Conservation (phyloP, 2,797 vertebrate species). For the Coccyzus lansbergi region DNA sequence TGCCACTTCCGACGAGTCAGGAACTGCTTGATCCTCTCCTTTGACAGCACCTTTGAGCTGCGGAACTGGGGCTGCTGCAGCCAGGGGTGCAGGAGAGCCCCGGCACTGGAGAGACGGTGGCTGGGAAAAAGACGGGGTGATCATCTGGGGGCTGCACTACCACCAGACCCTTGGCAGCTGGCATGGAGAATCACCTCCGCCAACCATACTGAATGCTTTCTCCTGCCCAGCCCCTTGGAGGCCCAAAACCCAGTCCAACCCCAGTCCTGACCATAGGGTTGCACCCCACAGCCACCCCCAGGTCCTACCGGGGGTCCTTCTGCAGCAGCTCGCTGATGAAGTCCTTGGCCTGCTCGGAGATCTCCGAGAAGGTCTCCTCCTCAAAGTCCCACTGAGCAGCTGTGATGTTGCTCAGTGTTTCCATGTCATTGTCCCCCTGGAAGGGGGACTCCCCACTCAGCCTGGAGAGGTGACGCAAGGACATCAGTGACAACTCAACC, state of each 20-base stretch:
- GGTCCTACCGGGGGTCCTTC: slow-evolving; percentile 81
- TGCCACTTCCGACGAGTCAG: slow-evolving; percentile 88
- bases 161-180: not conserved
- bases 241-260: not conserved
- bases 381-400: slow-evolving; percentile 87
- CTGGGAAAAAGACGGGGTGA: slow-evolving; percentile 11
- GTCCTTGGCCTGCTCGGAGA: slow-evolving; percentile 84
- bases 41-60: slow-evolving; percentile 79
- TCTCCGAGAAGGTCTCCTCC: slow-evolving; percentile 85
- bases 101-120: slow-evolving; percentile 76
- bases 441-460: slow-evolving; percentile 90
- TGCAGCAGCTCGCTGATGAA: slow-evolving; percentile 86
- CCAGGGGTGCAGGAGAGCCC: slow-evolving; percentile 86
- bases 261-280: not conserved
- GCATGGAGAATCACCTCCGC: not conserved
- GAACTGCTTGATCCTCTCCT: slow-evolving; percentile 88
- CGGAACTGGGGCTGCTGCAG: slow-evolving; percentile 72
- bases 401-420: slow-evolving; percentile 85
- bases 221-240: not conserved
- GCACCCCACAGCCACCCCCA: not conserved
- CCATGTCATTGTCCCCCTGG: slow-evolving; percentile 84
- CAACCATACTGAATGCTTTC: fast-evolving
- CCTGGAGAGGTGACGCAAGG: slow-evolving; percentile 52
- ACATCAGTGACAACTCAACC: not conserved
- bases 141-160: not conserved